Conservation (phyloP, 2,888 invertebrate genomes). For the Drosophila macrospina region DNA sequence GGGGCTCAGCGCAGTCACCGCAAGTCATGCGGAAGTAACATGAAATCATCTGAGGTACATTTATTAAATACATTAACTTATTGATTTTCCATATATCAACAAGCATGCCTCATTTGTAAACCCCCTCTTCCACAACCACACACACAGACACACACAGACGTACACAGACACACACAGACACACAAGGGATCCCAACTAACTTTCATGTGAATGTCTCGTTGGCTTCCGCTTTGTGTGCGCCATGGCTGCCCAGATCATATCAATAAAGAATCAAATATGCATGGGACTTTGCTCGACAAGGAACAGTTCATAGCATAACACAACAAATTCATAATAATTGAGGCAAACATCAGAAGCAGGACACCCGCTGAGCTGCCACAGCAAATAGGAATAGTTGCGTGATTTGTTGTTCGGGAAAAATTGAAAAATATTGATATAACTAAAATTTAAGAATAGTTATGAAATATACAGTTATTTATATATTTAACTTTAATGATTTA, state of each 20-base stretch:
- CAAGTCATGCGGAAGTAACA: conserved; percentile 67
- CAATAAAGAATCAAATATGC: conserved; percentile 64
- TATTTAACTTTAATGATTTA: too few relatives aligned
- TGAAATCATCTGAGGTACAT: conserved; percentile 64
- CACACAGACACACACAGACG: conserved; percentile 6
- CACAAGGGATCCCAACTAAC: conserved; percentile 1
- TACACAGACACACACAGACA: background rate
- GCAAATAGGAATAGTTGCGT: conserved; percentile 50
- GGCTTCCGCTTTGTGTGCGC: conserved; percentile 70
- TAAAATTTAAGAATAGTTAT: background rate
- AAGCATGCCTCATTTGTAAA: conserved; percentile 26
- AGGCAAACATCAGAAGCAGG: conserved; percentile 34
- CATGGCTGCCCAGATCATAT: conserved; percentile 56
- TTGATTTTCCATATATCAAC: conserved; percentile 63
- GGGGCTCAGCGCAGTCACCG: conserved; percentile 39
- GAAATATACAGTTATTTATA: too few relatives aligned
- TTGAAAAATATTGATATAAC: conserved; percentile 8
- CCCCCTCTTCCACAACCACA: too few relatives aligned
- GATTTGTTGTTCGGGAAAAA: conserved; percentile 19
- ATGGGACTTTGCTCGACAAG: conserved; percentile 23
- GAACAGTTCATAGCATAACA: conserved; percentile 13
- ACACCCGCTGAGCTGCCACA: conserved; percentile 8
- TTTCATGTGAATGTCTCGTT: conserved; percentile 34
- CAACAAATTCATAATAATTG: conserved; percentile 62
- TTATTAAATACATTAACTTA: conserved; percentile 74